phyloP scores from a whole-genome alignment of 2,113 vertebrate genomes.

The Tauraco erythrolophus region DNA sequence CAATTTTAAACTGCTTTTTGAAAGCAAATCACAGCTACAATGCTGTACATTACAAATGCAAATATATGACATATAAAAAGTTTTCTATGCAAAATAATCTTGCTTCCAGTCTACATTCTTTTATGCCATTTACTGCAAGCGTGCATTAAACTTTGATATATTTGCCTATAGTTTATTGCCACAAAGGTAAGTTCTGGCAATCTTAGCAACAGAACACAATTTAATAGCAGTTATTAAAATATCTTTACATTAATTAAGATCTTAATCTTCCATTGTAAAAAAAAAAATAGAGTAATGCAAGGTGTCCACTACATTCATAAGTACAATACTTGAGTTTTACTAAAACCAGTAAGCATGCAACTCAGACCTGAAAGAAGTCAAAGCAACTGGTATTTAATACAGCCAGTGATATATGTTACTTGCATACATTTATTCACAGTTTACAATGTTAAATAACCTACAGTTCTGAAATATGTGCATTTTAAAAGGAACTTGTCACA shows the following conservation, averaged over 20 bases:
- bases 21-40: conserved; percentile 49
- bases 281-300: conserved; percentile 52
- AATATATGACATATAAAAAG: conserved; percentile 36
- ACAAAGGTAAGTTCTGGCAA: neutral
- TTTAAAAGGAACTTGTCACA: conserved; percentile 51
- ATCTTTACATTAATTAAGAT: conserved; percentile 42
- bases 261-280: conserved; percentile 27
- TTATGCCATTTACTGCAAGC: conserved; percentile 17
- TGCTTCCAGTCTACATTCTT: conserved; percentile 19
- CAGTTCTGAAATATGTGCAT: conserved; percentile 57
- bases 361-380: conserved; percentile 45
- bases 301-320: conserved; percentile 48
- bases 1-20: conserved; percentile 26
- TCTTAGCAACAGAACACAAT: conserved; percentile 8
- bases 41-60: conserved; percentile 47
- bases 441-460: conserved; percentile 57
- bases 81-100: conserved; percentile 25
- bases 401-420: conserved; percentile 22
- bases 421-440: conserved; percentile 77
- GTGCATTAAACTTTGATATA: neutral
- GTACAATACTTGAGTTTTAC: conserved; percentile 41
- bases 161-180: conserved; percentile 19
- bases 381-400: conserved; percentile 50
- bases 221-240: conserved; percentile 68
- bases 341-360: conserved; percentile 47